Conservation (phyloP, 2,797 vertebrate genomes). For the Diceros bicornis region DNA sequence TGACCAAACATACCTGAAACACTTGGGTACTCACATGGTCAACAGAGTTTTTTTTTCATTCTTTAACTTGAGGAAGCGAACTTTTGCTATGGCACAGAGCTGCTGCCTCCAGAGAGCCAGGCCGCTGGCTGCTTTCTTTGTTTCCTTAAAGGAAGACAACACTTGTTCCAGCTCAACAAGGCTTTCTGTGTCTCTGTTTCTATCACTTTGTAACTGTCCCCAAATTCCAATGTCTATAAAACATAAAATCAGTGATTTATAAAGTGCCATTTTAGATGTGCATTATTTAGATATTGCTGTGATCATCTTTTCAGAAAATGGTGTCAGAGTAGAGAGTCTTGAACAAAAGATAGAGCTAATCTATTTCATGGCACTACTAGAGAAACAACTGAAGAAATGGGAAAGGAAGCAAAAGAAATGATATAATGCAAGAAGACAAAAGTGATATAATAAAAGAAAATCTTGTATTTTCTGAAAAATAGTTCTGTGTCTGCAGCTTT, state of each 20-base stretch:
- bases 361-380: not conserved
- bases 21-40: slow-evolving; percentile 90
- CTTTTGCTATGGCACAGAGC: slow-evolving; percentile 91
- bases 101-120: slow-evolving; percentile 95
- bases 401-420: not conserved
- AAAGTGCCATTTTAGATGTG: not conserved
- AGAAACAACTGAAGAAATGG: not conserved
- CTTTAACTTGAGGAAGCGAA: slow-evolving; percentile 93
- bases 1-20: not conserved
- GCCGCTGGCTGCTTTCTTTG: slow-evolving; percentile 75
- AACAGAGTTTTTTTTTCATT: slow-evolving; percentile 92
- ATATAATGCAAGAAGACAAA: not conserved
- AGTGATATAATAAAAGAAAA: not conserved
- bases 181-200: slow-evolving; percentile 73
- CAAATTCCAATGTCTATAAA: slow-evolving; percentile 90
- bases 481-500: not conserved
- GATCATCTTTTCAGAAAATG: not conserved
- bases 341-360: not conserved
- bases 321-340: not conserved
- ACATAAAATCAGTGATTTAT: not conserved
- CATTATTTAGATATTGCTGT: not conserved
- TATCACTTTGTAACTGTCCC: slow-evolving; percentile 88
- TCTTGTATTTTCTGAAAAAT: not conserved
- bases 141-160: slow-evolving; percentile 89
- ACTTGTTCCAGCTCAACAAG: slow-evolving; percentile 87